A percentile compares a stretch with the other conserved stretches of the same genome.
phyloP scores from a whole-genome alignment of 2,113 vertebrate species.

The Willisornis vidua region DNA sequence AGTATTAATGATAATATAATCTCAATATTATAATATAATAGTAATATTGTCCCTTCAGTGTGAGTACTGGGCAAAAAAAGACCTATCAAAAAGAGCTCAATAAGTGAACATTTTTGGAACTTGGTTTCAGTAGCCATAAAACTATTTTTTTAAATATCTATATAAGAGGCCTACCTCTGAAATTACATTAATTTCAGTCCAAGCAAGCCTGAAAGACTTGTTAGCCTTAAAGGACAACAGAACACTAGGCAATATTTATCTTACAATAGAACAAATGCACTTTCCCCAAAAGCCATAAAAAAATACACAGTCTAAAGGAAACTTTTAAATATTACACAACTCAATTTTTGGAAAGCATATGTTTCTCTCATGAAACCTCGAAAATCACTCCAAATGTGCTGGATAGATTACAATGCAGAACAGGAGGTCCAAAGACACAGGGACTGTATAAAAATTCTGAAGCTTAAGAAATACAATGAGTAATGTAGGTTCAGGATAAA shows the following conservation, averaged over 20 bases:
- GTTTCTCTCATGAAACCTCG: not conserved
- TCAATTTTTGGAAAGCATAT: not conserved
- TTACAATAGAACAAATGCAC: not conserved
- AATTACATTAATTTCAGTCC: not conserved
- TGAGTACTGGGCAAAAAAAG: not conserved
- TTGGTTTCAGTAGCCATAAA: not conserved
- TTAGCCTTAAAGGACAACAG: not conserved
- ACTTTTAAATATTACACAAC: not conserved
- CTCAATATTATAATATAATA: not conserved
- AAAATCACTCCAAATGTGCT: not conserved
- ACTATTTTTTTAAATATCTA: not conserved
- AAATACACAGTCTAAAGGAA: not conserved
- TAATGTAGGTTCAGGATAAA: not conserved
- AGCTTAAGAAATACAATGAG: not conserved
- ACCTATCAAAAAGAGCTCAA: not conserved
- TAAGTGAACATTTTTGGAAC: not conserved
- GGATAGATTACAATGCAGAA: not conserved
- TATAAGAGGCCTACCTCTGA: not conserved
- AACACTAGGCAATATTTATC: not conserved
- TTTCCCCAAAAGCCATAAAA: not conserved
- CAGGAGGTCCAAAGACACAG: not conserved
- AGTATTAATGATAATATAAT: not conserved
- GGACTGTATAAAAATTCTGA: not conserved
- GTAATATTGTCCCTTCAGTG: not conserved
- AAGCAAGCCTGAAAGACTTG: not conserved